A percentile compares a stretch with the other conserved stretches of the same genome.
Conservation (phyloP, 2,113 vertebrate species). For the cat (Felis catus) region F.catus_Fca126_mat1.0 CM031420.1:154615001-154615500, state of each 20-base stretch:
- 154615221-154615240: not conserved
- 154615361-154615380: not conserved
- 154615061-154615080: not conserved
- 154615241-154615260: not conserved
- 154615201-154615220: not conserved
- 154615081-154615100: not conserved
- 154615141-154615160: not conserved
- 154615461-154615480: not conserved
- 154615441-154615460: not conserved
- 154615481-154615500: not conserved
- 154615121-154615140: not conserved
- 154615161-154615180: not conserved
- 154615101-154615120: not conserved
- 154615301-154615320: not conserved
- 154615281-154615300: not conserved
- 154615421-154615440: constrained; percentile 6
- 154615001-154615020: not conserved
- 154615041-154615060: not conserved
- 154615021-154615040: not conserved
- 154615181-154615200: not conserved
- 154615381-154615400: not conserved
- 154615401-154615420: not conserved
- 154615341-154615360: constrained; percentile 43
- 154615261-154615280: not conserved
- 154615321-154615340: not conserved